Evolutionary conservation across 2,797 vertebrate species (phyloP).

Genomic region (Pipistrellus pipistrellus): DNA sequence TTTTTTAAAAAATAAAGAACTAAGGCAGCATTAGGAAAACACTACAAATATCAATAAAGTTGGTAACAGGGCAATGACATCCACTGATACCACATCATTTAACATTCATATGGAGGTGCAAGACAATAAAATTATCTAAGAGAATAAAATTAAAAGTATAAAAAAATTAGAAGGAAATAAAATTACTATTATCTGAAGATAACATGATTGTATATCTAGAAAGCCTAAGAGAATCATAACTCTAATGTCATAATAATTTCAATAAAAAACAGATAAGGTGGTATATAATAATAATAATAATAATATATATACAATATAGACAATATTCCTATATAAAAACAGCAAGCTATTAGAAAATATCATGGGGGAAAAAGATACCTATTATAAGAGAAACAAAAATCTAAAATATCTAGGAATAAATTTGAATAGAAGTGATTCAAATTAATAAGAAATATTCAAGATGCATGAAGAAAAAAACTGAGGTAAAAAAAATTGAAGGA

Average conservation of each 20-base stretch:
- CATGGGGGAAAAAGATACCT: background rate
- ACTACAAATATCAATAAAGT: background rate
- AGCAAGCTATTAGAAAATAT: background rate
- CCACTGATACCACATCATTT: background rate
- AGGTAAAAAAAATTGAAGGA: conserved; percentile 37
- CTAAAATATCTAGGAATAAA: conserved; percentile 46
- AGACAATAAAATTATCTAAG: conserved; percentile 29
- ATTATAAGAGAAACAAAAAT: conserved; percentile 47
- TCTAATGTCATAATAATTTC: conserved; percentile 7
- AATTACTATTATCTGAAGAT: background rate
- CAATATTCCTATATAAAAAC: background rate
- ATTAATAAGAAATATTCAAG: conserved; percentile 46
- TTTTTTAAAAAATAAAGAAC: too few relatives aligned
- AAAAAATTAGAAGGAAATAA: background rate
- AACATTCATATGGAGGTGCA: background rate
- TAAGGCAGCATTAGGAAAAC: background rate
- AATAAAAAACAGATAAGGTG: background rate
- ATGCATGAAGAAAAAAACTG: background rate
- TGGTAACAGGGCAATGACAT: background rate
- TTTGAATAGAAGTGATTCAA: conserved; percentile 60
- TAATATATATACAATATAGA: background rate
- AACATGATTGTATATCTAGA: background rate
- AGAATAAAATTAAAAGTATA: conserved; percentile 37
- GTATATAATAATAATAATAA: background rate
- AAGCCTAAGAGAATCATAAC: background rate